These are phyloP conservation scores for Aphelocoma californica DNA, from an alignment of 2,797 vertebrate genomes.

Conservation along the genomic window DNA sequence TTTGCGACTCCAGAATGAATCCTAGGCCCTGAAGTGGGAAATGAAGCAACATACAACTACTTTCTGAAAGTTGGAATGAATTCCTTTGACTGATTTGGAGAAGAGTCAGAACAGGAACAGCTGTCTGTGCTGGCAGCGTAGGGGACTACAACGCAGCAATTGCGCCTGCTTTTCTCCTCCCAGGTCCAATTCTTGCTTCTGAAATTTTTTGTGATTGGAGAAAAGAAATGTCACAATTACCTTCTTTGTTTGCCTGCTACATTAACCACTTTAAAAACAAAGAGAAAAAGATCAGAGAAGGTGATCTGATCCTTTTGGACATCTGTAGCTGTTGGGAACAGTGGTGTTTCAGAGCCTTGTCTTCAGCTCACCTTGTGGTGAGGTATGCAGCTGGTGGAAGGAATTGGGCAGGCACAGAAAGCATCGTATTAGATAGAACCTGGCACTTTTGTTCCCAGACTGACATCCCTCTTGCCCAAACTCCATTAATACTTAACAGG, in stretches of 20 bases:
- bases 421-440: background rate
- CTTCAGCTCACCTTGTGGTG: background rate
- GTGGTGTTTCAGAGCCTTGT: background rate
- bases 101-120: background rate
- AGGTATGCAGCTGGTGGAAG: background rate
- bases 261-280: background rate
- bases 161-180: background rate
- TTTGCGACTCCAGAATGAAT: background rate
- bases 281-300: background rate
- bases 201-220: background rate
- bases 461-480: background rate
- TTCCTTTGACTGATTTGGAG: conserved; percentile 11
- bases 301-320: background rate
- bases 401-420: background rate
- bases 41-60: conserved; percentile 7
- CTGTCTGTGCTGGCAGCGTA: background rate
- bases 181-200: background rate
- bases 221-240: background rate
- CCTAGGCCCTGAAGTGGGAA: conserved; percentile 24
- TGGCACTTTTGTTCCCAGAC: background rate
- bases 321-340: background rate
- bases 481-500: background rate
- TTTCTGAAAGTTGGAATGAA: background rate
- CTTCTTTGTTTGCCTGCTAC: background rate
- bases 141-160: background rate